A percentile compares a stretch with the other conserved stretches of the same genome.
Evolutionary conservation across 2,797 vertebrate genomes (phyloP).

Genomic region (Micropoecilia bifurca): DNA sequence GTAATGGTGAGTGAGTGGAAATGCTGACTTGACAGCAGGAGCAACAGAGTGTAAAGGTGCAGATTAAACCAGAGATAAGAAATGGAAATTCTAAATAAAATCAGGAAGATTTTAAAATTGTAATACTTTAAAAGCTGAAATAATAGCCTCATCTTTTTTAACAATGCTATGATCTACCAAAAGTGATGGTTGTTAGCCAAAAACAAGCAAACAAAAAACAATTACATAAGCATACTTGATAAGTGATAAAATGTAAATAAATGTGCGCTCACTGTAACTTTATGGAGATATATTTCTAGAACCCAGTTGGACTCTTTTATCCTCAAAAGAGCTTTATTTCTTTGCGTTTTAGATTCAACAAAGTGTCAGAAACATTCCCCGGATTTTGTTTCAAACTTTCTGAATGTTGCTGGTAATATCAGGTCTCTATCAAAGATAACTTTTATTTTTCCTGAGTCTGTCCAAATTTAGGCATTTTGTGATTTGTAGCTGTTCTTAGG

Average conservation of each 20-base stretch:
- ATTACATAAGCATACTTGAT: background rate
- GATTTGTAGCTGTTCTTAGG: background rate
- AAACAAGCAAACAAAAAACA: background rate
- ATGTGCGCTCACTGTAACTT: background rate
- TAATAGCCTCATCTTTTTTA: background rate
- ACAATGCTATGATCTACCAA: background rate
- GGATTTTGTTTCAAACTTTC: background rate
- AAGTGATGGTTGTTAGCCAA: background rate
- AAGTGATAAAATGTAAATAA: background rate
- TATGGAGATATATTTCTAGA: background rate
- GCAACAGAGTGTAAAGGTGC: constrained; percentile 23
- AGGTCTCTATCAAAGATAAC: background rate
- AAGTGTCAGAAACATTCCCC: background rate
- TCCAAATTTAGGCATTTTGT: background rate
- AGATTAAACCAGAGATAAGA: constrained; percentile 9
- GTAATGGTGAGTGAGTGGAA: constrained; percentile 52
- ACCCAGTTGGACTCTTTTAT: background rate
- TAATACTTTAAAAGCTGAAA: background rate
- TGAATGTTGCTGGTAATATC: background rate
- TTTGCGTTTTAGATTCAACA: background rate
- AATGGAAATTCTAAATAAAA: constrained; percentile 15
- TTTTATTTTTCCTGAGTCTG: background rate
- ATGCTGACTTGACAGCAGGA: constrained; percentile 26
- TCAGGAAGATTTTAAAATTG: background rate
- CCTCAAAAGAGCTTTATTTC: background rate